phyloP scores from a whole-genome alignment of 2,797 vertebrate genomes.

The Scolopax rusticola region DNA sequence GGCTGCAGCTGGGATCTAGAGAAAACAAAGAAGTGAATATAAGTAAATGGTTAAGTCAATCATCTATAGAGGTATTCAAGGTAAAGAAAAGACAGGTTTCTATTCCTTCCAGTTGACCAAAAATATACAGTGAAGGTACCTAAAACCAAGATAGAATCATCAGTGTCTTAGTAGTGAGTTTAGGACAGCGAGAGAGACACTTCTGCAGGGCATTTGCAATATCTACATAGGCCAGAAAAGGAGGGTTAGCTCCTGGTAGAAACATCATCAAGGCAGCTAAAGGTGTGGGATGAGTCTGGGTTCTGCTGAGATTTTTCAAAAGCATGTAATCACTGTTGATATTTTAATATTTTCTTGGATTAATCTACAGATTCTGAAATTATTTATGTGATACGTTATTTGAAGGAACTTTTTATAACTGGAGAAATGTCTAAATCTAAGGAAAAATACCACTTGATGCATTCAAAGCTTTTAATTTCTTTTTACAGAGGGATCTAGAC shows the following conservation, averaged over 20 bases:
- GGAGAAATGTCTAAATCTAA: neutral
- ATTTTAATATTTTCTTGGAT: neutral
- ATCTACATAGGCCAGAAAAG: neutral
- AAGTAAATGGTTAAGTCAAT: neutral
- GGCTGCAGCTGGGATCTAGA: neutral
- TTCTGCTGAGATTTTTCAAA: neutral
- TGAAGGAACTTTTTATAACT: neutral
- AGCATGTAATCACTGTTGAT: fast-evolving
- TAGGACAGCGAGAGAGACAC: neutral
- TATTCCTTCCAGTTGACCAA: neutral
- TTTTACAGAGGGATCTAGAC: neutral
- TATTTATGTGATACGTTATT: neutral
- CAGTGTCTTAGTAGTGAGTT: neutral
- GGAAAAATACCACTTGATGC: neutral
- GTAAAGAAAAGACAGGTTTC: neutral
- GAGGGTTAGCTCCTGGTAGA: neutral
- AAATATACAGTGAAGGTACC: neutral
- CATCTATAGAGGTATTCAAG: neutral
- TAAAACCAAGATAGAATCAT: neutral
- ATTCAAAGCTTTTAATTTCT: neutral
- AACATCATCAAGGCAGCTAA: neutral
- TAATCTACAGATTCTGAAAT: neutral
- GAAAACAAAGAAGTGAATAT: neutral
- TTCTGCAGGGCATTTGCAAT: neutral
- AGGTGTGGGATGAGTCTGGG: neutral